Base-by-base conservation (phyloP, 2,888 invertebrate species). In the Craniophora ligustri region DNA sequence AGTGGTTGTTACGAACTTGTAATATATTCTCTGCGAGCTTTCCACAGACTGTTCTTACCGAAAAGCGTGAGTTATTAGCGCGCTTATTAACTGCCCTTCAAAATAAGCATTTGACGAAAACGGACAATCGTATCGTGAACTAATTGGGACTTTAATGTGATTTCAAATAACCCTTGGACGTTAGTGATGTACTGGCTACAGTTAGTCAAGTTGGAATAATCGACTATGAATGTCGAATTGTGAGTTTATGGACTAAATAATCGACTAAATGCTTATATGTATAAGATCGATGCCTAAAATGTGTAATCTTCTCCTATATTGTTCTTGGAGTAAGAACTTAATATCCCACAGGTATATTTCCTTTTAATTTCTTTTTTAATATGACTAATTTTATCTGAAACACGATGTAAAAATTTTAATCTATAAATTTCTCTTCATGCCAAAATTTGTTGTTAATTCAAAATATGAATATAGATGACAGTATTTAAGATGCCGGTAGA, bases 1-100 rank as follows among this genome's bases (percentile, higher is more conserved):
- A 65, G 65, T 69, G 50, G 53, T 55, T 62, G 54, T 70, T 58
- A 62, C 54, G 46, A 40, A 68, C 67, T 44, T 21, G 64, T 57
- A 48, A 67, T 63, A 67, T 58, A 58, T 54, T 60, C 39, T 62
- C 60, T 26, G 39, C 28, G 19, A 11, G 31, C 13, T 31, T 19
- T n/a, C n/a, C 18, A 10, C 40, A 44, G 48, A 67, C 39, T 44
- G 6, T 44, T 23, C 2, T 45, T 42, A 15, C 10, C 32, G 15
- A 8, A 15, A 11, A 14, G n/a, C n/a, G n/a, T n/a, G n/a, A n/a
- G n/a, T n/a, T n/a, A n/a, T n/a, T n/a, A n/a, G n/a, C n/a, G n/a
- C n/a, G n/a, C n/a, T 14, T 23, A 2, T n/a, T 7, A 35, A 35
- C 35, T 18, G 11, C 15, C 18, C 35, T 35, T 5, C 11, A 6